phyloP scores from a whole-genome alignment of 2,797 vertebrate species.

The Lepus oiostolus region DNA sequence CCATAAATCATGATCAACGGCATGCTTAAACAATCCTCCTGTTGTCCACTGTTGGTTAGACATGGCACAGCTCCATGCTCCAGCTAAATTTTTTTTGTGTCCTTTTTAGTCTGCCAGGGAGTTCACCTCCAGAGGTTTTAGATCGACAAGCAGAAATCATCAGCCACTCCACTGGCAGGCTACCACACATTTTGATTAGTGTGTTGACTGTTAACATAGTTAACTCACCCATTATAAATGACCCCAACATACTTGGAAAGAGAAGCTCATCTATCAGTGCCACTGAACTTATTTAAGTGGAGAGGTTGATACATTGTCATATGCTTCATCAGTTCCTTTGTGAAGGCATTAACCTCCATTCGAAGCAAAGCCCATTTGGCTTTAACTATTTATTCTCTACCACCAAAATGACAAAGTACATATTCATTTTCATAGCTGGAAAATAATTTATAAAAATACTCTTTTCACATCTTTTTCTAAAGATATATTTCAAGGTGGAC shows the following conservation, averaged over 20 bases:
- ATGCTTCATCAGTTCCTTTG: constrained; percentile 60
- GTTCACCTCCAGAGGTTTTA: constrained; percentile 59
- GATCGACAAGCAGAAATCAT: constrained; percentile 66
- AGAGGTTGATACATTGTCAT: constrained; percentile 60
- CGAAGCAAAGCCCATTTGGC: constrained; percentile 30
- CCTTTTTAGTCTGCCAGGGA: constrained; percentile 22
- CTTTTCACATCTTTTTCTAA: background rate
- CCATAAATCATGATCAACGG: constrained; percentile 64
- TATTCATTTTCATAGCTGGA: background rate
- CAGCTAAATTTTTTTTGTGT: constrained; percentile 53
- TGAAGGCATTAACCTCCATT: constrained; percentile 71
- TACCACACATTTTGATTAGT: constrained; percentile 43
- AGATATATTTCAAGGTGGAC: background rate
- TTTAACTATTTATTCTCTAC: constrained; percentile 22
- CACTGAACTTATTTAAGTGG: constrained; percentile 61
- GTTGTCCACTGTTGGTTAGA: background rate
- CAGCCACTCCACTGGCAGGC: background rate
- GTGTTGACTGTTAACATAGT: constrained; percentile 19
- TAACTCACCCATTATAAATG: constrained; percentile 73
- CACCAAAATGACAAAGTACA: background rate
- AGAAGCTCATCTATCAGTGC: constrained; percentile 52
- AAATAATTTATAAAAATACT: background rate
- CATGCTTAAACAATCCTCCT: background rate
- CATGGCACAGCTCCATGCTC: constrained; percentile 40
- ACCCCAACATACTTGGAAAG: background rate